Base-by-base conservation (phyloP, 2,797 vertebrate genomes). In the Hoplostethus mediterraneus region DNA sequence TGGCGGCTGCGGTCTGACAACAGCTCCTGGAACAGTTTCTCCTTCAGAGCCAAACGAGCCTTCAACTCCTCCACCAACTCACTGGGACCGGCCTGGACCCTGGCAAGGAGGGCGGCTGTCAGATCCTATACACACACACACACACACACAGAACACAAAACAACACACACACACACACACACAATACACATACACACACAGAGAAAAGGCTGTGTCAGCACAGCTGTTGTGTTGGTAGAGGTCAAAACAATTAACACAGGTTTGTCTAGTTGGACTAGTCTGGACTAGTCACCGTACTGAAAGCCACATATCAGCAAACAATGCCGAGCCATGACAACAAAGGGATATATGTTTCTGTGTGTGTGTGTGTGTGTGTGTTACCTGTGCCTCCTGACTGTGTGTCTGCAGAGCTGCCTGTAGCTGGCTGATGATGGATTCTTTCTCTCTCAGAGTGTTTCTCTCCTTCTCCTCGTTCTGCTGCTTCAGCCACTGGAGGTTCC, bases 11-110 rank as follows among this genome's bases (percentile, higher is more conserved):
- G 90, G 71, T 98, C 95, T 0, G 91, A 93, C n/a, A 99, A 87
- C 54, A 97, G 90, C 62, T 97, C 97, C 92, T 97, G 96, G 73
- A 99, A 95, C 89, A 98, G 93, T 64, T 93, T 93, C 75, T 99
- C 98, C 80, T 98, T 98, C 16, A 93, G 89, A 33, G 94, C 93
- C 38, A 98, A 94, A 10, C 94, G 95, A 61, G 95, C 84, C 76
- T 95, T 95, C 64, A 99, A 91, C 81, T 97, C 95, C 71, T 97
- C 95, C 0, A 96, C 87, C 0, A 96, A 67, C 47, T 96, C 94
- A 0, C 79, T 88, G 73, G 96, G 95, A 11, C 94, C 92, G 0
- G 94, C 91, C 42, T 94, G 95, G 17, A 95, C 93, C 80, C 96
- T 94, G 79, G 94, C 89, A 42, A 97, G 85, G 9, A 98, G 87